Evolutionary conservation across 2,113 vertebrate genomes (phyloP).

Genomic region (Malaclemys terrapin): DNA sequence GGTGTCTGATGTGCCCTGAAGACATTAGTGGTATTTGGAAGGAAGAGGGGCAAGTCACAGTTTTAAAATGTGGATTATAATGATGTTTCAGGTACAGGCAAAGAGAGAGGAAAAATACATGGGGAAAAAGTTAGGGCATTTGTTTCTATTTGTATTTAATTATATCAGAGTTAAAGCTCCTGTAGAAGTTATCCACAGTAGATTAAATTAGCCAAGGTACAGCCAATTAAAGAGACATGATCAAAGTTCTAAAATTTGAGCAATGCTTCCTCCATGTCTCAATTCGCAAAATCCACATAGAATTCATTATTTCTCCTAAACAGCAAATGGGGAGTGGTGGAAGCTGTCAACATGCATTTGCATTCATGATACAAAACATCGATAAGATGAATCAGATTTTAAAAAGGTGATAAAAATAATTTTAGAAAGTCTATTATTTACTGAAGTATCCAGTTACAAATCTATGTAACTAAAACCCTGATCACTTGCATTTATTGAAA

Average conservation of each 20-base stretch:
- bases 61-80: not conserved
- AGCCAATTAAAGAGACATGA: not conserved
- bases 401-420: not conserved
- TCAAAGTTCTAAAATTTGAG: not conserved
- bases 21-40: not conserved
- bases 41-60: not conserved
- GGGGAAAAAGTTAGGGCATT: not conserved
- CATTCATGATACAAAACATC: not conserved
- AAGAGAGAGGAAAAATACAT: not conserved
- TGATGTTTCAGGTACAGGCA: not conserved
- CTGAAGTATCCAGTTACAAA: not conserved
- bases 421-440: not conserved
- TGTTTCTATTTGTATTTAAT: not conserved
- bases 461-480: not conserved
- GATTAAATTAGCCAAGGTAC: not conserved
- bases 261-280: not conserved
- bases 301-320: not conserved
- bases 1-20: not conserved
- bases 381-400: not conserved
- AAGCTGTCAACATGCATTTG: fast-evolving
- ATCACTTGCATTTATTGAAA: not conserved
- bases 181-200: not conserved
- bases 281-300: not conserved
- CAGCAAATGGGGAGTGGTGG: not conserved
- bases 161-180: not conserved